Evolutionary conservation across 2,797 vertebrate species (phyloP).

Genomic region (Pantherophis vulpinus): DNA sequence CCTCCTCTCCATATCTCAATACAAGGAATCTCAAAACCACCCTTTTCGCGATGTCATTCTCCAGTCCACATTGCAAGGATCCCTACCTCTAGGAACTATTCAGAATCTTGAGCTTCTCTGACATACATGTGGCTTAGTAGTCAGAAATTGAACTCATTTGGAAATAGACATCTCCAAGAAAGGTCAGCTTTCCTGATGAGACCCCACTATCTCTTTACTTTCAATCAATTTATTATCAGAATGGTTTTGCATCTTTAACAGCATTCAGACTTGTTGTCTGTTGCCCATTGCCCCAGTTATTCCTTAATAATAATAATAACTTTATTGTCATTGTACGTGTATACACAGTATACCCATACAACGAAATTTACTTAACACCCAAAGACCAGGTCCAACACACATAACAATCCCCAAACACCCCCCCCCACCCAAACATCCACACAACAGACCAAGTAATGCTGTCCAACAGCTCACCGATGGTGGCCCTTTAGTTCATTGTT

Average conservation of each 20-base stretch:
- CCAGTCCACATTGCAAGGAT: neutral
- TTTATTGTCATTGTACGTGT: too few relatives aligned
- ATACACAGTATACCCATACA: too few relatives aligned
- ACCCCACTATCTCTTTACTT: neutral
- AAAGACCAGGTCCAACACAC: too few relatives aligned
- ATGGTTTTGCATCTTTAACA: neutral
- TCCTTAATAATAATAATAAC: too few relatives aligned
- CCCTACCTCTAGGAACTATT: neutral
- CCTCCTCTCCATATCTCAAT: neutral
- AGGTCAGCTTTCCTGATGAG: neutral
- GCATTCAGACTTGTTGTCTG: neutral
- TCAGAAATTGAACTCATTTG: neutral
- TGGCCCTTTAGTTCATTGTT: too few relatives aligned
- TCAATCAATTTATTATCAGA: neutral
- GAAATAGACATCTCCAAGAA: neutral
- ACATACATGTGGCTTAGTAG: neutral
- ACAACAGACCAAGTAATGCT: too few relatives aligned
- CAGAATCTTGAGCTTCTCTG: neutral
- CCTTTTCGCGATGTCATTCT: neutral
- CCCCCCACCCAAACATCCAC: too few relatives aligned
- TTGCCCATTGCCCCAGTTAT: neutral
- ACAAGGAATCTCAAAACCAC: neutral
- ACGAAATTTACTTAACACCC: too few relatives aligned
- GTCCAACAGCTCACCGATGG: too few relatives aligned
- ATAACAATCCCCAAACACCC: too few relatives aligned